Evolutionary conservation across 2,888 invertebrate genomes (phyloP), one percentile per base, ranked within the genome.

Genomic region (Creontiades dilutus): DNA sequence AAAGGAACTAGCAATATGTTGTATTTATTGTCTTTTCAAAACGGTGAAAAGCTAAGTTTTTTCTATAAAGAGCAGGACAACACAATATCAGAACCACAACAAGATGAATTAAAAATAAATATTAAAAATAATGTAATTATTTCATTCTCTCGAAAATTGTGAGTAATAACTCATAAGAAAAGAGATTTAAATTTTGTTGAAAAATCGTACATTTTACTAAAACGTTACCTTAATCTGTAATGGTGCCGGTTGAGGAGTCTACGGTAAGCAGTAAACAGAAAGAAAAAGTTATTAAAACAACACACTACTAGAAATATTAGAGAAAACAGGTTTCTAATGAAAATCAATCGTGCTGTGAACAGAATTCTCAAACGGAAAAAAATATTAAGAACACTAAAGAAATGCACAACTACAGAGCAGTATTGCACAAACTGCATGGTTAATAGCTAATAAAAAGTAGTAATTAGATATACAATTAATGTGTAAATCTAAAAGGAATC

Each of bases 141-240:
- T 52, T 52, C 2, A 37, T 4, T 37, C 37, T 37, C 7, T 37
- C 37, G 7, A 37, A 37, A 37, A 37, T 37, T 37, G 37, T 4
- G 37, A 37, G 37, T 37, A 37, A 7, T 37, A 37, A 37, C 37
- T 37, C 37, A 37, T 4, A 37, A 7, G 37, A 37, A 4, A 37
- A 37, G 37, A 7, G 7, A 4, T 37, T 37, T 37, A 37, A 37
- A 37, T 37, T 37, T 37, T n/a, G n/a, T n/a, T n/a, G n/a, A 7
- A 37, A 37, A 37, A 37, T 37, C 7, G 7, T 37, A 52, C 52
- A 52, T 52, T 14, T 84, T 52, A 52, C 48, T 19, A 14, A 14
- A 68, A 80, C 27, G 47, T 91, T 92, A 92, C 92, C 92, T 92
- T 92, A n/a, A 92, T 90, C 23, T 91, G 91, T 90, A 91, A 91